Base-by-base conservation (phyloP, 2,888 invertebrate species). In the Slavum lentiscoides region DNA sequence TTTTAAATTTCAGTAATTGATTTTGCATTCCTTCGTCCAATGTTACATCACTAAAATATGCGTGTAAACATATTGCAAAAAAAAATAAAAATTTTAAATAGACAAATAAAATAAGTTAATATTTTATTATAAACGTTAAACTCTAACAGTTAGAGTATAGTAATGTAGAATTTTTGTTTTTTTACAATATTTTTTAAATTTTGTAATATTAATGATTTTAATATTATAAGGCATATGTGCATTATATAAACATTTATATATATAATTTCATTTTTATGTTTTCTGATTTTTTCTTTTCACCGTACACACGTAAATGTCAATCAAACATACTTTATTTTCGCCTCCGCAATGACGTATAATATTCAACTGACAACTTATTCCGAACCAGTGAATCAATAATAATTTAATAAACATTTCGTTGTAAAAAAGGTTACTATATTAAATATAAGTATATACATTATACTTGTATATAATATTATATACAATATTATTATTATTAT, bases 401-500 rank as follows among this genome's bases (percentile, higher is more conserved):
- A 74, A 74, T 74, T 43, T n/a, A 8, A 74, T 74, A 62, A 62
- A 62, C 15, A 55, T 74, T 64, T 59, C 39, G 1, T 49, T 73
- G 23, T 7, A 30, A 62, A 15, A 73, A 72, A 59, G 21, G 6
- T 72, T 49, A 49, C 15, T 43, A 61, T 3, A 61, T 19, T 43
- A 9, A 43, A 30, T 70, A 39, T 6, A 37, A 30, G 4, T 30
- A 30, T 30, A 30, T 30, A 30, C 30, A 2, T 30, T 30, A 30
- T 30, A 30, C 30, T 30, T 30, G 4, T 30, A 30, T 30, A 30
- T 4, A 30, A 30, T 30, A 30, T 30, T 30, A 30, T 4, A 4
- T 30, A 30, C n/a, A n/a, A n/a, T 37, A 11, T 11, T 43, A 30
- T 30, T 30, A 30, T 30, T 30, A 30, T 30, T 30, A 30, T 30